These are phyloP conservation scores for Pseudolycoriella hygida DNA, from an alignment of 2,888 invertebrate genomes.

Conservation along the genomic window DNA sequence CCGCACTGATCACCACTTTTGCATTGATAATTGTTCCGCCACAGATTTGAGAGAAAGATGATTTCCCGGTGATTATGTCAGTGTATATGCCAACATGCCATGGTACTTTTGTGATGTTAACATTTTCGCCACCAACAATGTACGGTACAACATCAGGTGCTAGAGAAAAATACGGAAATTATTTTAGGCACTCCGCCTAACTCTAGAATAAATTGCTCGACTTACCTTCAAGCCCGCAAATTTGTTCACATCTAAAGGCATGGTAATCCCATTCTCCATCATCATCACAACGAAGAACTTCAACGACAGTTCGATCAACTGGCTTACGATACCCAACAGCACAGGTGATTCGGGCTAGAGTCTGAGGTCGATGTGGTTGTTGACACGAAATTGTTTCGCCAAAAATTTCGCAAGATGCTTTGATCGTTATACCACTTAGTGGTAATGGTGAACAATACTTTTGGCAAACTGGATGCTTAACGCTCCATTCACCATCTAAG, in stretches of 20 bases:
- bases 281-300: slow-evolving; percentile 12
- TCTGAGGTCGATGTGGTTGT: slow-evolving; percentile 10
- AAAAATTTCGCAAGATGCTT: slow-evolving; percentile 9
- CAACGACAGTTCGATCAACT: not conserved
- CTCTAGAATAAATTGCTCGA: not conserved
- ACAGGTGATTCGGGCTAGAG: slow-evolving; percentile 11
- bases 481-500: slow-evolving; percentile 1
- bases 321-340: slow-evolving; percentile 8
- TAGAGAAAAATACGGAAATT: not conserved
- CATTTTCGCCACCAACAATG: slow-evolving; percentile 8
- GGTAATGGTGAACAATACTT: not conserved
- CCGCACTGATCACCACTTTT: slow-evolving; percentile 16
- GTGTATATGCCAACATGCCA: slow-evolving; percentile 19
- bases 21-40: slow-evolving; percentile 17
- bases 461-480: not conserved
- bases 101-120: slow-evolving; percentile 13
- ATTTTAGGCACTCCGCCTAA: not conserved
- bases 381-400: slow-evolving; percentile 9
- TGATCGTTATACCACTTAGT: not conserved
- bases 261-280: slow-evolving; percentile 16
- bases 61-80: not conserved
- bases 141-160: slow-evolving; percentile 9
- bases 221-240: slow-evolving; percentile 15
- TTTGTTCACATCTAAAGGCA: slow-evolving; percentile 15
- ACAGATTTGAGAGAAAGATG: slow-evolving; percentile 12